Conservation (phyloP, 1,140 invertebrate genomes). For the Goniozus legneri region DNA sequence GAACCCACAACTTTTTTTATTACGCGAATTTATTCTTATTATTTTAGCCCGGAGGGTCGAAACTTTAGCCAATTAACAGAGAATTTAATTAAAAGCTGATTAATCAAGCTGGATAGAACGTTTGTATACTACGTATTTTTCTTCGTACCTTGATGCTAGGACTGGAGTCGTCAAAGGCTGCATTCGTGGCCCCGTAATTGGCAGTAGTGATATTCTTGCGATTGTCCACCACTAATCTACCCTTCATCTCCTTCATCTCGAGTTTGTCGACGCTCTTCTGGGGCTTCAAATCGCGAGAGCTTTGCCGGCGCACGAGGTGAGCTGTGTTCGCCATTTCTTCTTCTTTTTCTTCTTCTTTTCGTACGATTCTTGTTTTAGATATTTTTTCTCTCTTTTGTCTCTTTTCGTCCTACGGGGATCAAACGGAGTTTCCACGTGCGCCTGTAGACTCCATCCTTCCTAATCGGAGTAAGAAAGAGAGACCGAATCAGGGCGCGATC, state of each 20-base stretch:
- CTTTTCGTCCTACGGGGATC: slow-evolving; percentile 21
- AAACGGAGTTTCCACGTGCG: slow-evolving; percentile 28
- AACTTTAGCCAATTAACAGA: too few species aligned
- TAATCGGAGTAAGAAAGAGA: too few species aligned
- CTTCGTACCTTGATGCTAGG: slow-evolving; percentile 60
- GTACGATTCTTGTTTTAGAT: too few species aligned
- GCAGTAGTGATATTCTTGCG: slow-evolving; percentile 57
- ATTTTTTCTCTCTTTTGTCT: neutral
- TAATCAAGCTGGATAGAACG: too few species aligned
- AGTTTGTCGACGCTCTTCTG: slow-evolving; percentile 79
- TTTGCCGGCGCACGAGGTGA: slow-evolving; percentile 80
- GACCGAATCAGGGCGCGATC: too few species aligned
- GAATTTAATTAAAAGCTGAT: too few species aligned
- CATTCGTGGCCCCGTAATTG: slow-evolving; percentile 81
- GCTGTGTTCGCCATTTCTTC: slow-evolving; percentile 79
- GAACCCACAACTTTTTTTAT: neutral
- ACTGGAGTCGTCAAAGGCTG: slow-evolving; percentile 79
- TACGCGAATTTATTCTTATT: neutral
- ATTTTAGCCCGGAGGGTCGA: neutral
- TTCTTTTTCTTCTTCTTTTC: slow-evolving; percentile 4
- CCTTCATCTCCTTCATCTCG: slow-evolving; percentile 81
- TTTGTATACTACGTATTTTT: slow-evolving; percentile 20
- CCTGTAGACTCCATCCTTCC: slow-evolving; percentile 44
- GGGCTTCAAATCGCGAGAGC: slow-evolving; percentile 75
- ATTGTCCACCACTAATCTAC: slow-evolving; percentile 75